Evolutionary conservation across 2,888 invertebrate species (phyloP), one percentile per base, ranked within the genome.

Genomic region (Tetheella fluctuosa): DNA sequence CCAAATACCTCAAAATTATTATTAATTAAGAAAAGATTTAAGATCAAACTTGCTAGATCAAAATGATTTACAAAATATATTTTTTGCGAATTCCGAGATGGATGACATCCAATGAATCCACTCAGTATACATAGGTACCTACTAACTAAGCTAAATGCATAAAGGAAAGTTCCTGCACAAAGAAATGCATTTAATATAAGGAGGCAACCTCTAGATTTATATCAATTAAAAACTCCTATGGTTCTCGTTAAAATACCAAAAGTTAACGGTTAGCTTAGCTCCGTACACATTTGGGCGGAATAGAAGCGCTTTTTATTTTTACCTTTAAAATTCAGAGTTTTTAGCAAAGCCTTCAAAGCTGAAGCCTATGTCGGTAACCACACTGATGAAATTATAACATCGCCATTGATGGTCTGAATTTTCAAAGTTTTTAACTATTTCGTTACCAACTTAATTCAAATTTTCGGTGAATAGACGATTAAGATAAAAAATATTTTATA

Each of bases 211-310:
- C 12, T 73, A 69, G 65, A 63, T 67, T 69, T 74, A 73, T 72
- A 73, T 72, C 64, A 75, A 76, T 79, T 72, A 72, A 76, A 77
- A 60, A 69, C 71, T 71, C 66, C 64, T 73, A 68, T 64, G 66
- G 73, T 70, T 60, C 78, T 84, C 80, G 81, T 83, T 81, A 81
- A 84, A 85, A 80, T 68, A 71, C 71, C 65, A 70, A 79, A 84
- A 81, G 76, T 84, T 81, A 77, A 77, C 80, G 81, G 80, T 81
- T 84, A 80, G 80, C 73, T 83, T 76, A 76, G 72, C 77, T 74
- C 70, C 74, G 70, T 78, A 77, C 73, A 80, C 78, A 80, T 84
- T 82, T 83, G 69, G 80, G 77, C 79, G 71, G 77, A 77, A 81
- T 77, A 78, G 77, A 48, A 75, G 69, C 73, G 77, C 70, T 76